phyloP scores from a whole-genome alignment of 1,140 invertebrate genomes.

The Triops cancriformis region DNA sequence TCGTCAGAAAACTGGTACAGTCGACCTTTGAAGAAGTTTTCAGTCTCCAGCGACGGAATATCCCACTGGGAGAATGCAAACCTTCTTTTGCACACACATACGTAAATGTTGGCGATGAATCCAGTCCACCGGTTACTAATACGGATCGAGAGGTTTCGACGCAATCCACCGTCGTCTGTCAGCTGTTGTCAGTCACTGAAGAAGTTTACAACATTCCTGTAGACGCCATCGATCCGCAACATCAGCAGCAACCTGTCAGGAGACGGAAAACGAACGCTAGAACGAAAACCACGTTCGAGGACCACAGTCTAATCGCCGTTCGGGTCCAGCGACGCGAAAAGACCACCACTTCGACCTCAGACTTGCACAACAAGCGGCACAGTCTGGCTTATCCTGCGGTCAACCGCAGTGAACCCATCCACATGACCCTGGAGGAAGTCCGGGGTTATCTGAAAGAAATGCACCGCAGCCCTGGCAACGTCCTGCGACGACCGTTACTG shows the following conservation, averaged over 20 bases:
- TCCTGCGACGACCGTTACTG: not conserved
- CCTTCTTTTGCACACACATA: not conserved
- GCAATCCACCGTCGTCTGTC: not conserved
- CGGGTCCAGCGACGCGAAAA: not conserved
- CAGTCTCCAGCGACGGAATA: not conserved
- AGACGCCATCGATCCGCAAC: not conserved
- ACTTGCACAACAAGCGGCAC: not conserved
- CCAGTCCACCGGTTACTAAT: not conserved
- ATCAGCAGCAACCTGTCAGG: not conserved
- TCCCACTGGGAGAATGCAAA: not conserved
- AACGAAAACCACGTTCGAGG: not conserved
- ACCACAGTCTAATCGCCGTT: not conserved
- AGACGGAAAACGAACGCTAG: not conserved
- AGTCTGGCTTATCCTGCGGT: not conserved
- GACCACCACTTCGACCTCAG: not conserved
- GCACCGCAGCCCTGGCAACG: conserved; percentile 19
- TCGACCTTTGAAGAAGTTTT: not conserved
- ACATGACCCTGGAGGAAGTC: conserved; percentile 77
- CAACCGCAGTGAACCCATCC: conserved; percentile 54
- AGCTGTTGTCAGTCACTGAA: not conserved
- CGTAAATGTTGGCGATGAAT: not conserved
- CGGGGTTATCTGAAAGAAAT: conserved; percentile 63
- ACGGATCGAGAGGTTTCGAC: not conserved
- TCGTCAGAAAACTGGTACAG: not conserved
- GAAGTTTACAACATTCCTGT: not conserved